A percentile compares a stretch with the other conserved stretches of the same genome.
Evolutionary conservation across 2,888 invertebrate species (phyloP).

Genomic region (Archips crataeganus): DNA sequence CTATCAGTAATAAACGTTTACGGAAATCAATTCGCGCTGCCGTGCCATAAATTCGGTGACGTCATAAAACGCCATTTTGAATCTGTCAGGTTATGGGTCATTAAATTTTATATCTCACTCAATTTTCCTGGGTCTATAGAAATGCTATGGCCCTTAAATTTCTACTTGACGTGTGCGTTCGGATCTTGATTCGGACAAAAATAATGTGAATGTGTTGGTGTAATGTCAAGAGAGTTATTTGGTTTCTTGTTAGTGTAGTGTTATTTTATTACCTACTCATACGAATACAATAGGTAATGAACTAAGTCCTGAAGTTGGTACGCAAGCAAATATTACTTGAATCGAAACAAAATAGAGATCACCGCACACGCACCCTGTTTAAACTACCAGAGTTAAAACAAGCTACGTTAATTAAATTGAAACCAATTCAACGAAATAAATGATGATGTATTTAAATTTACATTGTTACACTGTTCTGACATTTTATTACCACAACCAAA

Average conservation of each 20-base stretch:
- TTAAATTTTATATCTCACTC: constrained; percentile 37
- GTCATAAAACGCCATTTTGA: constrained; percentile 39
- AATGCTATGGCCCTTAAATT: constrained; percentile 29
- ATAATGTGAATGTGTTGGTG: background rate
- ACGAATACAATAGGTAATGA: too few species aligned
- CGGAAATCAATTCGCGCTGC: constrained; percentile 36
- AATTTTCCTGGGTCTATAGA: constrained; percentile 31
- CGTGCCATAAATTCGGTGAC: constrained; percentile 34
- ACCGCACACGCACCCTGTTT: background rate
- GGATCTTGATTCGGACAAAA: background rate
- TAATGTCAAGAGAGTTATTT: background rate
- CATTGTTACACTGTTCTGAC: constrained; percentile 9
- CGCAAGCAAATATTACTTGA: too few species aligned
- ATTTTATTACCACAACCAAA: constrained; percentile 23
- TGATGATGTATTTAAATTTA: background rate
- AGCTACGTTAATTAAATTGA: background rate
- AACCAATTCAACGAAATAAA: background rate
- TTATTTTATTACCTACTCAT: too few species aligned
- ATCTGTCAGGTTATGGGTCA: constrained; percentile 35
- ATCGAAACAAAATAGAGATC: background rate
- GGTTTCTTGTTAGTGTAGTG: too few species aligned
- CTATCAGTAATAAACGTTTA: constrained; percentile 36
- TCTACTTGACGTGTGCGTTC: constrained; percentile 12
- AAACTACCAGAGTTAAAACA: background rate
- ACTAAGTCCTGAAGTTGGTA: too few species aligned